Conservation (phyloP, 1,140 invertebrate species). For the Megalonaias nervosa region DNA sequence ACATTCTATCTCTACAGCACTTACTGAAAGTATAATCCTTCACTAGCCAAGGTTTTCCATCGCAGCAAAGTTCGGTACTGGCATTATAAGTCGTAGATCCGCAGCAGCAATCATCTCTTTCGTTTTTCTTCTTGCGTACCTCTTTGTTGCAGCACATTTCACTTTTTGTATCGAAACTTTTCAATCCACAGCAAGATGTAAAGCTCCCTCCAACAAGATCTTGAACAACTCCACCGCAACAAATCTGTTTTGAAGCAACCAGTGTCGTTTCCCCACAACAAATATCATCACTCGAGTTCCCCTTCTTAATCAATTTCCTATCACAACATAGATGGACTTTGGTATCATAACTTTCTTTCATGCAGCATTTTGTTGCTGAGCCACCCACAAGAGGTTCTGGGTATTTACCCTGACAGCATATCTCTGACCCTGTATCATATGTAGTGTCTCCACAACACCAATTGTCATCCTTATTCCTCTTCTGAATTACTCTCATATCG, state of each 20-base stretch:
- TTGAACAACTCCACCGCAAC: background rate
- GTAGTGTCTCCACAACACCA: slow-evolving; percentile 20
- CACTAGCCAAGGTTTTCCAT: background rate
- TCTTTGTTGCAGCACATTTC: slow-evolving; percentile 30
- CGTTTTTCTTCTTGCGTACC: slow-evolving; percentile 23
- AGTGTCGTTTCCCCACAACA: slow-evolving; percentile 27
- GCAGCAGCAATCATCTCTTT: slow-evolving; percentile 32
- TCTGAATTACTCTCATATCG: slow-evolving; percentile 16
- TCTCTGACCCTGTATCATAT: slow-evolving; percentile 5
- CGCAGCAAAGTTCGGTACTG: slow-evolving; percentile 29
- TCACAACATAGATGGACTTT: slow-evolving; percentile 10
- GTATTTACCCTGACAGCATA: slow-evolving; percentile 5
- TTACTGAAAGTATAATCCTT: no score
- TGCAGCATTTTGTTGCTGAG: slow-evolving; percentile 6
- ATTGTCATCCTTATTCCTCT: slow-evolving; percentile 12
- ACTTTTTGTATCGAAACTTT: slow-evolving; percentile 24
- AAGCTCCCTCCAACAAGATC: slow-evolving; percentile 10
- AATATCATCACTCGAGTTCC: slow-evolving; percentile 6
- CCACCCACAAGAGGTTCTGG: background rate
- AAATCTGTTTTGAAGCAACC: slow-evolving; percentile 22
- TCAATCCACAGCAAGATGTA: slow-evolving; percentile 27
- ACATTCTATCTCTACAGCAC: no score
- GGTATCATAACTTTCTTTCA: slow-evolving; percentile 2
- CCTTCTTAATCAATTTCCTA: background rate
- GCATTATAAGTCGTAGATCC: slow-evolving; percentile 29